These are phyloP conservation scores for Strigamia maritima DNA, from an alignment of 2,888 invertebrate genomes.

Conservation along the genomic window DNA sequence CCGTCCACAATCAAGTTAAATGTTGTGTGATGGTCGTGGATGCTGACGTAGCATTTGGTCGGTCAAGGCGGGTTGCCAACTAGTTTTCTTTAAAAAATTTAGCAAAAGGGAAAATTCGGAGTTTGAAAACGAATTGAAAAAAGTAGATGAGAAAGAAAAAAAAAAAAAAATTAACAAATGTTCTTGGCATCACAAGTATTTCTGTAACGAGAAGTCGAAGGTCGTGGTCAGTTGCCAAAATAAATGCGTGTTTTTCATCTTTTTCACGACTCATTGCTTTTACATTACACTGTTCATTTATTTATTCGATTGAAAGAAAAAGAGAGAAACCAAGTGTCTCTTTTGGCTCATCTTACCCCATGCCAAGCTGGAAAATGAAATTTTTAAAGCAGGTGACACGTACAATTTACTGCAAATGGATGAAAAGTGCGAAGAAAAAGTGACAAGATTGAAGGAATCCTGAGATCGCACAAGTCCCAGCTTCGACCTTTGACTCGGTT, in stretches of 20 bases:
- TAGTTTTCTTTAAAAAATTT: conserved; percentile 21
- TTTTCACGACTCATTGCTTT: background rate
- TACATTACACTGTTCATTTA: conserved; percentile 6
- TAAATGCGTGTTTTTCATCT: conserved; percentile 1
- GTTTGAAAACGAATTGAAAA: background rate
- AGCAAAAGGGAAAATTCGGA: conserved; percentile 12
- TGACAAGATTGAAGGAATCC: conserved; percentile 3
- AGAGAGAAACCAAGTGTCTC: background rate
- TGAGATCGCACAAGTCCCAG: conserved; percentile 7
- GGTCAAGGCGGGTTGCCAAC: conserved; percentile 8
- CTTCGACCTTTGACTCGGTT: conserved; percentile 7
- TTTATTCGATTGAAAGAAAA: background rate
- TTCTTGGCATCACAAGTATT: conserved; percentile 13
- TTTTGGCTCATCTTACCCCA: background rate
- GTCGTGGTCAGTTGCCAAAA: conserved; percentile 21
- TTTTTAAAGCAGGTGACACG: conserved; percentile 21
- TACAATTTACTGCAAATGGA: background rate
- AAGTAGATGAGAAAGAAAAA: background rate
- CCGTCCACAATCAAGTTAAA: conserved; percentile 25
- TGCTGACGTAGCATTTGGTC: conserved; percentile 12
- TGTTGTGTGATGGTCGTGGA: conserved; percentile 22
- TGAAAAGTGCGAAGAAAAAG: conserved; percentile 6
- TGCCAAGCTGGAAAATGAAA: background rate
- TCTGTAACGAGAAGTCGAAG: background rate
- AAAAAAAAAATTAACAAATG: background rate